Evolutionary conservation across 2,797 vertebrate genomes (phyloP).

Genomic region (Perodicticus potto): DNA sequence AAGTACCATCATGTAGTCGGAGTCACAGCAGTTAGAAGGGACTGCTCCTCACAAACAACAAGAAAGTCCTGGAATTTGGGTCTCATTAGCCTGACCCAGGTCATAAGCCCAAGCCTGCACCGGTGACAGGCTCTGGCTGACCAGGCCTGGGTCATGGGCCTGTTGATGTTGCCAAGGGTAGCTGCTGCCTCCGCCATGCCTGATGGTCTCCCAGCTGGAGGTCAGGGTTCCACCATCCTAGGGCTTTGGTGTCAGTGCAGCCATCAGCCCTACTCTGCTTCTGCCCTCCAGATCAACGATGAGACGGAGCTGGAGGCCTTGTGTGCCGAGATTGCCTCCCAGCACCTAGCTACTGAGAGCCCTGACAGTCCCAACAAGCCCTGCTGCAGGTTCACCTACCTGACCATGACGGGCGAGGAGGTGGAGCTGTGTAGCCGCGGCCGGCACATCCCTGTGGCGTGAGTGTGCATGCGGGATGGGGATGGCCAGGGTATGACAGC

Average conservation of each 20-base stretch:
- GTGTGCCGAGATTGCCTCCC: constrained; percentile 96
- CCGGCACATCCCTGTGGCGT: constrained; percentile 94
- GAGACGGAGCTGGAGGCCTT: constrained; percentile 95
- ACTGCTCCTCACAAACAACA: not conserved
- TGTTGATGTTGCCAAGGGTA: not conserved
- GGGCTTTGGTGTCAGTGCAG: not conserved
- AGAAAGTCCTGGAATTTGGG: not conserved
- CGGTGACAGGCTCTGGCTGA: not conserved
- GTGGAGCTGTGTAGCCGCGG: constrained; percentile 96
- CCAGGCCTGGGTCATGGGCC: not conserved
- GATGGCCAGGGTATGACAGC: not conserved
- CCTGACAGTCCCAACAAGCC: constrained; percentile 96
- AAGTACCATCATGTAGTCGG: rapidly evolving
- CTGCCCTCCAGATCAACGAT: constrained; percentile 90
- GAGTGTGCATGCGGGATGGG: constrained; percentile 64
- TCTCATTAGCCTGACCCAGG: not conserved
- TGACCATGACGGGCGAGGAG: constrained; percentile 96
- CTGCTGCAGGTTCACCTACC: constrained; percentile 97
- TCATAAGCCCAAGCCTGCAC: not conserved
- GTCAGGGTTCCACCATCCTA: not conserved
- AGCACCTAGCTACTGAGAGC: constrained; percentile 95
- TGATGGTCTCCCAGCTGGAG: not conserved
- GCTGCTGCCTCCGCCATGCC: not conserved
- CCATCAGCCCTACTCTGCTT: not conserved
- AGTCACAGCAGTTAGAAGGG: not conserved